Base-by-base conservation (phyloP, 2,113 vertebrate genomes). In the Pterophyllum scalare region DNA sequence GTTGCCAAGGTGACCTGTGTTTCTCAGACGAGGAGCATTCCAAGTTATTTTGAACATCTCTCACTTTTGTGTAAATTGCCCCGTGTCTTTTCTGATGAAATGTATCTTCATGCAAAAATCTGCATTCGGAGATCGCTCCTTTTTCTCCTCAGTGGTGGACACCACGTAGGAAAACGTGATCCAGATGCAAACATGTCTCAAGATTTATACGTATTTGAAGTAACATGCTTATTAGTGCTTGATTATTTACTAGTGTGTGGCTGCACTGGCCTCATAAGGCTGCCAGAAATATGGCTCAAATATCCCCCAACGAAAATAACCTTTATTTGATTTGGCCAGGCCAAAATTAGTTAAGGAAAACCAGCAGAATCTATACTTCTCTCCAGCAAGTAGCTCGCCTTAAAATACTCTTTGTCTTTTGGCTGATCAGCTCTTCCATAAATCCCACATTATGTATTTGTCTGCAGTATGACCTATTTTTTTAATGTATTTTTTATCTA, bases 21-120 rank as follows among this genome's bases (percentile, higher is more conserved):
- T 92, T 95, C 91, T 93, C 92, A 93, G 93, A 91, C 86, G 1
- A 90, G 59, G 82, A 28, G 78, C 88, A 89, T 94, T 93, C 92
- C 92, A 84, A 87, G 82, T 80, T 93, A 93, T 95, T 94, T 92
- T 62, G 26, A 93, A 89, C 59, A 75, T 83, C 83, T 84, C 80
- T 67, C 46, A 80, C 46, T 86, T 83, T 88, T 64, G 49, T 61
- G 43, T 80, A 74, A 57, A 75, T 72, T 74, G 77, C 52, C 70
- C 12, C 5, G 1, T 10, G 33, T 81, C 77, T 81, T 65, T 12
- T 33, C 70, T 22, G 43, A 54, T 61, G 8, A 59, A 57, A 64
- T 64, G 49, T 40, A n/a, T 31, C 19, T 77, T 15, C 1, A 2
- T 77, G 49, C 17, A 13, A 75, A 76, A 79, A 86, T 46, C 14